Evolutionary conservation across 2,797 vertebrate genomes (phyloP).

Genomic region (Brachymystax lenok): DNA sequence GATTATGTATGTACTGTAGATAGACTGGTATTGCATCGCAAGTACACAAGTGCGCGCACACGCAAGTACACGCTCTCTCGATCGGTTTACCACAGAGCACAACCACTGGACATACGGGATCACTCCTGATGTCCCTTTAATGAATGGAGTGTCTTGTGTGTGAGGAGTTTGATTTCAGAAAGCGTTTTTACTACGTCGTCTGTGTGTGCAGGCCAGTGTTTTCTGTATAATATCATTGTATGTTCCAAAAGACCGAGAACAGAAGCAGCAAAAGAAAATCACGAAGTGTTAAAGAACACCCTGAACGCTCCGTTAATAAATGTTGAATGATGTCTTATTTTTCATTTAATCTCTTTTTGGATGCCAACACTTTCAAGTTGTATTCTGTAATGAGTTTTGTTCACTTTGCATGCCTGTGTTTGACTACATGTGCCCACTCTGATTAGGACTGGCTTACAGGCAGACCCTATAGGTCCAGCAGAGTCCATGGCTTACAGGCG

Average conservation of each 20-base stretch:
- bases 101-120: constrained; percentile 64
- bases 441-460: constrained; percentile 44
- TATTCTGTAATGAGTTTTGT: constrained; percentile 58
- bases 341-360: constrained; percentile 53
- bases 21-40: not conserved
- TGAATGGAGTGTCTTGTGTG: constrained; percentile 57
- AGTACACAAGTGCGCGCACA: not conserved
- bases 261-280: constrained; percentile 21
- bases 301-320: constrained; percentile 49
- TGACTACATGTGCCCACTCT: constrained; percentile 35
- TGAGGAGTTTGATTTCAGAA: constrained; percentile 81
- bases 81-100: constrained; percentile 66
- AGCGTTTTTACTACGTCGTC: constrained; percentile 81
- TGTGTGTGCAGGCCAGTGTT: constrained; percentile 85
- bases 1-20: constrained; percentile 1
- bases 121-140: constrained; percentile 75
- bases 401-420: constrained; percentile 80
- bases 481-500: too few species aligned
- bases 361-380: constrained; percentile 65
- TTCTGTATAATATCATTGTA: constrained; percentile 75
- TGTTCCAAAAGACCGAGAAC: constrained; percentile 61
- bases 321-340: constrained; percentile 48
- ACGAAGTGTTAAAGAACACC: constrained; percentile 58
- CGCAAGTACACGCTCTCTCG: not conserved
- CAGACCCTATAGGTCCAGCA: too few species aligned